Evolutionary conservation across 2,888 invertebrate species (phyloP).

Genomic region (Auanema freiburgensis): DNA sequence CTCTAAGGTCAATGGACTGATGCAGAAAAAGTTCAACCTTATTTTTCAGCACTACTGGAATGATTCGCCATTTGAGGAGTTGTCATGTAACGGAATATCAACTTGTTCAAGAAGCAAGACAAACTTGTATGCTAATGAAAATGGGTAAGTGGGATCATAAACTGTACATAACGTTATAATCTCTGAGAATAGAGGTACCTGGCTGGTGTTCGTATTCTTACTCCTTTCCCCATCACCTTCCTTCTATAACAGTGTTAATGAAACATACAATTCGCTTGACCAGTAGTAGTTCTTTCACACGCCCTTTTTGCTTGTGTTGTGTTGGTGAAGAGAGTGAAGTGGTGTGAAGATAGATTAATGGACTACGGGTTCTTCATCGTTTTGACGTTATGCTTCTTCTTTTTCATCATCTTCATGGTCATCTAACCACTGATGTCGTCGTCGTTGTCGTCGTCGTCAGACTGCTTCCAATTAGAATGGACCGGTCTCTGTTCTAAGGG

Average conservation of each 20-base stretch:
- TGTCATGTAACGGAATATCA: constrained; percentile 57
- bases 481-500: constrained; percentile 20
- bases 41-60: constrained; percentile 61
- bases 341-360: constrained; percentile 11
- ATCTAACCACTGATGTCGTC: no score
- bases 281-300: constrained; percentile 14
- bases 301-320: constrained; percentile 23
- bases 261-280: constrained; percentile 4
- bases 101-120: constrained; percentile 49
- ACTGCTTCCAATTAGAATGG: constrained; percentile 21
- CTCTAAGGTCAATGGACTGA: background rate
- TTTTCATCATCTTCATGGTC: constrained; percentile 5
- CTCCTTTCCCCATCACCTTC: background rate
- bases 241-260: background rate
- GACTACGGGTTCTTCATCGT: constrained; percentile 16
- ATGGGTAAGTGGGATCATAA: constrained; percentile 34
- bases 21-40: constrained; percentile 1
- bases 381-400: background rate
- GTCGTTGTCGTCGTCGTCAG: constrained; percentile 9
- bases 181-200: background rate
- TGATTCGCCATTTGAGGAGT: constrained; percentile 61
- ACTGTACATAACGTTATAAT: background rate
- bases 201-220: background rate
- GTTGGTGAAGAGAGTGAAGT: constrained; percentile 18
- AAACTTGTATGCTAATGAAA: constrained; percentile 44